Evolutionary conservation across 2,888 invertebrate genomes (phyloP), one percentile per base, ranked within the genome.

Genomic region (Hirudinaria manillensis): DNA sequence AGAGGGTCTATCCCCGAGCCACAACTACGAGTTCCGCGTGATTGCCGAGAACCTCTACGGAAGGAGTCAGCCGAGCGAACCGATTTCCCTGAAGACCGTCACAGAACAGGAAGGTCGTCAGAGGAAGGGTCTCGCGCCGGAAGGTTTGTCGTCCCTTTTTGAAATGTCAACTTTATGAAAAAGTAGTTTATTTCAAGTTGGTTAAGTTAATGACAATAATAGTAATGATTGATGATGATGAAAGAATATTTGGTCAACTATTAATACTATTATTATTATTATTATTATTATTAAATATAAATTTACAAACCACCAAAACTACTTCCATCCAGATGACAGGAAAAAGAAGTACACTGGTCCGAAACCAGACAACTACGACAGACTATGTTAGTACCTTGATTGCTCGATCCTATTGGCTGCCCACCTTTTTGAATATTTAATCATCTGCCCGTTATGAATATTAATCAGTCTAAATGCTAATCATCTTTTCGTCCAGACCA

Each of bases 31-130:
- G 85, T 99, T 99, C 89, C 89, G 99, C 78, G 91, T 98, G 10
- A 93, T 92, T 84, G 99, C 99, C 0, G 98, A 98, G 87, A 99
- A 99, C 86, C 93, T 98, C 78, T 98, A 99, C 86, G 99, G 99
- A 3, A 89, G 94, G 70, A 96, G 96, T 27, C 94, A 96, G 81
- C 91, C 98, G 0, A 97, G 97, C 80, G 95, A 95, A 76, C 89
- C 92, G 0, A 93, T 94, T 73, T 82, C 79, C 24, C 38, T 77
- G 21, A 76, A 77, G 53, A 79, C 78, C 4, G 82, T 81, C 76
- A 84, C 83, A 13, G 83, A 83, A 29, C 82, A 82, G 65, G 78
- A 81, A 19, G 76, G 77, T 0, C 73, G 78, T 24, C 76, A 74
- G 70, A 77, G 71, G 75, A 77, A 77, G 38, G 80, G 79, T 7